phyloP scores from a whole-genome alignment of 1,140 invertebrate genomes.

The Helicoverpa armigera region DNA sequence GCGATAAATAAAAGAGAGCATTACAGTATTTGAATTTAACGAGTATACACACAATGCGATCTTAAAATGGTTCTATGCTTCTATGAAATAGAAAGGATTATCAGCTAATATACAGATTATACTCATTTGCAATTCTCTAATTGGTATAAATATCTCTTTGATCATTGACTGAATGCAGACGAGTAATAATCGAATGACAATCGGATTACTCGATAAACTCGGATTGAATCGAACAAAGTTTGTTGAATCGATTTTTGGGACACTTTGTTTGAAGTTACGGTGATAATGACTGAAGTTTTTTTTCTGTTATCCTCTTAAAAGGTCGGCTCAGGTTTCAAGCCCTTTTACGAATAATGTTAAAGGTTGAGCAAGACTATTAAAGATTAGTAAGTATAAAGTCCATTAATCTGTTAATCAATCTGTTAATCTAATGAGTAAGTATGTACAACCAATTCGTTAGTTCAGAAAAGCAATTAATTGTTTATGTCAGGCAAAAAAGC shows the following conservation, averaged over 20 bases:
- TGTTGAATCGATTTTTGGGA: neutral
- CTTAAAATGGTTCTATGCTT: neutral
- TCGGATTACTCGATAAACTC: neutral
- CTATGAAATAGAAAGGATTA: neutral
- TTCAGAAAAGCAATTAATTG: too few species aligned
- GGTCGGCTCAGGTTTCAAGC: too few species aligned
- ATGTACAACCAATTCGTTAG: too few species aligned
- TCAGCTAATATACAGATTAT: neutral
- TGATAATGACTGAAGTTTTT: neutral
- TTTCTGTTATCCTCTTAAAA: neutral
- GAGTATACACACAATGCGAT: neutral
- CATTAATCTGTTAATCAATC: too few species aligned
- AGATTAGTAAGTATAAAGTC: too few species aligned
- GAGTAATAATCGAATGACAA: constrained; percentile 17
- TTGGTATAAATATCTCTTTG: constrained; percentile 6
- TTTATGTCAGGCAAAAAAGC: too few species aligned
- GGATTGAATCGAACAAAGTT: constrained; percentile 1
- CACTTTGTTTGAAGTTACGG: neutral
- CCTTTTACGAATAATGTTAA: too few species aligned
- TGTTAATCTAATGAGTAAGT: too few species aligned
- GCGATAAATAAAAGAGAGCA: neutral
- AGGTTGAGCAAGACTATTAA: too few species aligned
- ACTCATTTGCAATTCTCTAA: neutral
- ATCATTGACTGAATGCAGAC: neutral
- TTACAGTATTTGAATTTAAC: neutral